Evolutionary conservation across 2,888 invertebrate species (phyloP).

Genomic region (Brachyptera risi): DNA sequence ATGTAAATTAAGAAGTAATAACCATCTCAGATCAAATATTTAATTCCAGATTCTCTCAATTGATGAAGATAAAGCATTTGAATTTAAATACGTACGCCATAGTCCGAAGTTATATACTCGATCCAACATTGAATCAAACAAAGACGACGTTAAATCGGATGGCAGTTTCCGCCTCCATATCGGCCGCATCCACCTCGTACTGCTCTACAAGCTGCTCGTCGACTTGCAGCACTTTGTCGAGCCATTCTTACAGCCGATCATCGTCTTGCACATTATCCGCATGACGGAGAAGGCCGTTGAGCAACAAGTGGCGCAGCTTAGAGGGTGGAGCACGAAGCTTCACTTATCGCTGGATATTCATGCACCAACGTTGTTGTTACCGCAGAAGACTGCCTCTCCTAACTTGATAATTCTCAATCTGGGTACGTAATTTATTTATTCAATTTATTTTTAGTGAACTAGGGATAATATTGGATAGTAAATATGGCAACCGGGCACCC

Average conservation of each 20-base stretch:
- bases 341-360: constrained; percentile 63
- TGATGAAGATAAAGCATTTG: constrained; percentile 75
- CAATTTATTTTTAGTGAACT: too few species aligned
- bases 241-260: constrained; percentile 46
- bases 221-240: constrained; percentile 61
- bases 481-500: too few species aligned
- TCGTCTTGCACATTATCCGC: constrained; percentile 23
- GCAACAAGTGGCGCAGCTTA: constrained; percentile 43
- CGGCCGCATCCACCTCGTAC: constrained; percentile 66
- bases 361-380: constrained; percentile 69
- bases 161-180: constrained; percentile 66
- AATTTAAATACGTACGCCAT: constrained; percentile 70
- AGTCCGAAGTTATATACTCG: constrained; percentile 54
- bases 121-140: constrained; percentile 49
- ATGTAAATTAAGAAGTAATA: too few species aligned
- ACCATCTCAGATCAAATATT: too few species aligned
- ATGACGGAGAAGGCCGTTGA: constrained; percentile 39
- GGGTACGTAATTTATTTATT: too few species aligned
- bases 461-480: too few species aligned
- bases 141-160: constrained; percentile 56
- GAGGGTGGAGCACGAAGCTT: constrained; percentile 51
- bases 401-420: constrained; percentile 71
- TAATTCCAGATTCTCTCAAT: constrained; percentile 65
- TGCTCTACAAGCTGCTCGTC: constrained; percentile 60
- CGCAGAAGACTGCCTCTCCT: constrained; percentile 74